Base-by-base conservation (phyloP, 2,888 invertebrate genomes). In the Gymnoscelis rufifasciata region DNA sequence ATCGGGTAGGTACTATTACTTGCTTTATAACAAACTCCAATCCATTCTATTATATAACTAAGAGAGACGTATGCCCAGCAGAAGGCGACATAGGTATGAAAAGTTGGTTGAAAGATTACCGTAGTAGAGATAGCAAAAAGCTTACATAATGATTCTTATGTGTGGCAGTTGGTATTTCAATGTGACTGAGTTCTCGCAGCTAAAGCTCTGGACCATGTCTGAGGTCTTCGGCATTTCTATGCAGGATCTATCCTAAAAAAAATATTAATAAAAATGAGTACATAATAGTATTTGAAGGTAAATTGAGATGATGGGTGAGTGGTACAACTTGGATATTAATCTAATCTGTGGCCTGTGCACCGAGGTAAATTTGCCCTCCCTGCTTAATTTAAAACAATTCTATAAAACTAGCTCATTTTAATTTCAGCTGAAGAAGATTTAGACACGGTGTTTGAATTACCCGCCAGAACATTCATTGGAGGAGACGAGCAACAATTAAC, bases 221-320 rank as follows among this genome's bases (percentile, higher is more conserved):
- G 95, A 94, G 12, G 94, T 92, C 69, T 94, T 95, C 0, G 95
- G 93, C 66, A 97, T 92, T 68, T 95, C 94, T 27, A 96, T 92
- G 74, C 94, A 92, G 14, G 93, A 92, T 58, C 83, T 67, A 51
- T 89, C 88, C 88, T 88, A 65, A 2, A 50, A 19, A n/a, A n/a
- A n/a, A n/a, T n/a, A n/a, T n/a, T n/a, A n/a, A 19, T 1, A 35
- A 19, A 35, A 14, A 37, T n/a, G 11, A 5, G 1, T 30, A n/a
- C n/a, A n/a, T n/a, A n/a, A n/a, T n/a, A n/a, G n/a, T n/a, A n/a
- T n/a, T n/a, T n/a, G n/a, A n/a, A n/a, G n/a, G n/a, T n/a, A n/a
- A n/a, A n/a, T n/a, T n/a, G n/a, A n/a, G n/a, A n/a, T n/a, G n/a
- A n/a, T n/a, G n/a, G n/a, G n/a, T n/a, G n/a, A n/a, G n/a, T n/a